Conservation (phyloP, 2,797 vertebrate genomes). For the Hylomyscus alleni region DNA sequence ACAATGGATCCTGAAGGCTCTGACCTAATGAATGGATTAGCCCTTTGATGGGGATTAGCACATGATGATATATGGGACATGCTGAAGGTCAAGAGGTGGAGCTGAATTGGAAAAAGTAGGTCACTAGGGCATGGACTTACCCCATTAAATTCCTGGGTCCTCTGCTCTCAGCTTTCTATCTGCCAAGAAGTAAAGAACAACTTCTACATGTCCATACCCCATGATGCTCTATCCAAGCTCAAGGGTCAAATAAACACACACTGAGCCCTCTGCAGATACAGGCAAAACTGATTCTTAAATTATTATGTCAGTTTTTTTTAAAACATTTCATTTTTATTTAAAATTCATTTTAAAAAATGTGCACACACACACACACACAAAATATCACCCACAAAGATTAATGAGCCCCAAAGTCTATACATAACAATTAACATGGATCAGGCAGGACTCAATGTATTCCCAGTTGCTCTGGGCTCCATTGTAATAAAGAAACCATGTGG, state of each 20-base stretch:
- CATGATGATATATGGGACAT: background rate
- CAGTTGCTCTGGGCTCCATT: background rate
- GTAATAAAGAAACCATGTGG: background rate
- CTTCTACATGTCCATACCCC: background rate
- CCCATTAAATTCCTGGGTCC: background rate
- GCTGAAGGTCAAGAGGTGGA: background rate
- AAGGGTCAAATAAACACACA: background rate
- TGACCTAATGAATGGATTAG: background rate
- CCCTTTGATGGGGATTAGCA: background rate
- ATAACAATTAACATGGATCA: background rate
- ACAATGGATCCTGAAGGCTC: background rate
- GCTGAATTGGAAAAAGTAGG: background rate
- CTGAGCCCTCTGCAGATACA: background rate
- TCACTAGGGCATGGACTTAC: background rate
- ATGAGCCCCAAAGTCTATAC: background rate
- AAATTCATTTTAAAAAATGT: background rate
- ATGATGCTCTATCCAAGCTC: background rate
- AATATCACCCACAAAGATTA: background rate
- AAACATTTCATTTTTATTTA: background rate
- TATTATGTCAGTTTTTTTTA: background rate
- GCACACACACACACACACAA: background rate
- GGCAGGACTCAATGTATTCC: background rate
- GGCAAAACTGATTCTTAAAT: background rate
- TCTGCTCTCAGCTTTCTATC: background rate
- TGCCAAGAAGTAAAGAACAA: background rate